Percentiles rank a stretch among this genome's conserved stretches.
These are phyloP conservation scores for Tenebrio molitor DNA, from an alignment of 1,140 invertebrate genomes.

Conservation along the genomic window DNA sequence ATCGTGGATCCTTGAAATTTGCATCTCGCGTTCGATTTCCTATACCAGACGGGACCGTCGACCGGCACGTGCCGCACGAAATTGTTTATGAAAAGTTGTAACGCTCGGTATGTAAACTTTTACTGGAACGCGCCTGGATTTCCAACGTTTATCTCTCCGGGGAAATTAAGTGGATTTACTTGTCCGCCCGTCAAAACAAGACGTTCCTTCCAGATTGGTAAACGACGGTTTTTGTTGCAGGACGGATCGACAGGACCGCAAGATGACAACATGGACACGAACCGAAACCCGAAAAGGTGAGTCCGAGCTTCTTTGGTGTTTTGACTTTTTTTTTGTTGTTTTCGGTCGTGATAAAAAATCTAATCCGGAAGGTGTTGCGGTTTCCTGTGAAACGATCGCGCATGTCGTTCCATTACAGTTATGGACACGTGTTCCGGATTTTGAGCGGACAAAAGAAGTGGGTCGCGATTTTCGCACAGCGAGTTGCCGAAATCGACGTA, in stretches of 20 bases:
- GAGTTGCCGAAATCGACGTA: slow-evolving; percentile 17
- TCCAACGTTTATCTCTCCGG: neutral
- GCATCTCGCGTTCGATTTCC: neutral
- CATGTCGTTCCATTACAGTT: slow-evolving; percentile 9
- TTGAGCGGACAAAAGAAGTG: slow-evolving; percentile 1
- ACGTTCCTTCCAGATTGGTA: no score
- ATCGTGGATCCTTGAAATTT: slow-evolving; percentile 16
- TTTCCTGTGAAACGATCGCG: neutral
- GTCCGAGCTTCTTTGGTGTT: slow-evolving; percentile 3
- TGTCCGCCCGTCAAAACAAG: neutral
- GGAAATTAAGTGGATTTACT: neutral
- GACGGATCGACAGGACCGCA: slow-evolving; percentile 53
- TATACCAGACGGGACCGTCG: neutral
- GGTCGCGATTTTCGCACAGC: slow-evolving; percentile 22
- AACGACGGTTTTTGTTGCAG: slow-evolving; percentile 47
- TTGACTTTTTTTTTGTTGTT: no score
- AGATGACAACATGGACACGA: slow-evolving; percentile 54
- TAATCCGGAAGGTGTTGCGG: neutral
- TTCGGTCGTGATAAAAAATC: no score
- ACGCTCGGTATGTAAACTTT: neutral
- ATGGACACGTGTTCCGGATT: slow-evolving; percentile 21
- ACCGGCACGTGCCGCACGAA: neutral
- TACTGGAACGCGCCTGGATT: neutral
- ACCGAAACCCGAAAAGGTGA: slow-evolving; percentile 59
- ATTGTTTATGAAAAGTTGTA: neutral